Base-by-base conservation (phyloP, 23 tunicate species). In the Clavelina lepadiformis region DNA sequence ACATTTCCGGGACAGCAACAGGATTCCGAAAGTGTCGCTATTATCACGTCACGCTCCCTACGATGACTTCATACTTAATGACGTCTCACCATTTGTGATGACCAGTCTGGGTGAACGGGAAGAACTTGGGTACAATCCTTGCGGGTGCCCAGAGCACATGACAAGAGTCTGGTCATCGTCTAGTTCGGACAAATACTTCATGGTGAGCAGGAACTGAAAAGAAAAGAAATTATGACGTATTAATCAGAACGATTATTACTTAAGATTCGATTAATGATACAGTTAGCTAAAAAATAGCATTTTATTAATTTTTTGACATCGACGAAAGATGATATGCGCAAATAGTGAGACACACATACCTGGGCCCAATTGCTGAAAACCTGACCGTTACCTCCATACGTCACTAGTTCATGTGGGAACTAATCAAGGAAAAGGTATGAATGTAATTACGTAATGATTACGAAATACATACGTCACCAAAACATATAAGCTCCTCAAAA, bases 341-440 rank as follows among this genome's bases (percentile, higher is more conserved):
- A n/a, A n/a, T n/a, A n/a, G n/a, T n/a, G n/a, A n/a, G n/a, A n/a
- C 5, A 11, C 5, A 22, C 61, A 68, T 31, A 93, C 92, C 83
- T 93, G 98, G 8, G 86, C 92, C 98, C 98, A 93, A 62, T 93
- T 93, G 69, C 94, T 78, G 51, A 93, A 93, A 5, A 93, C 94
- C 68, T 93, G 98, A 1, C 98, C 98, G 41, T 93, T 93, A 41
- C 98, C 98, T 25, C 98, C 98, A 47, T 93, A 93, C 0, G 98
- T 93, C 1, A 93, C 98, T 22, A 93, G 63, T 32, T 78, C 84
- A 58, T 78, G 75, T 1, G 95, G 95, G 59, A 70, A 86, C 95
- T 86, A 50, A 13, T 61, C 30, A 69, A 57, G 33, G 27, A 0
- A 31, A 59, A 61, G 4, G 24, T 7, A 19, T 54, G 22, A 54